Percentiles rank a stretch among this genome's conserved stretches.
These are phyloP conservation scores for Latrodectus geometricus DNA, from an alignment of 1,140 invertebrate species.

Conservation along the genomic window DNA sequence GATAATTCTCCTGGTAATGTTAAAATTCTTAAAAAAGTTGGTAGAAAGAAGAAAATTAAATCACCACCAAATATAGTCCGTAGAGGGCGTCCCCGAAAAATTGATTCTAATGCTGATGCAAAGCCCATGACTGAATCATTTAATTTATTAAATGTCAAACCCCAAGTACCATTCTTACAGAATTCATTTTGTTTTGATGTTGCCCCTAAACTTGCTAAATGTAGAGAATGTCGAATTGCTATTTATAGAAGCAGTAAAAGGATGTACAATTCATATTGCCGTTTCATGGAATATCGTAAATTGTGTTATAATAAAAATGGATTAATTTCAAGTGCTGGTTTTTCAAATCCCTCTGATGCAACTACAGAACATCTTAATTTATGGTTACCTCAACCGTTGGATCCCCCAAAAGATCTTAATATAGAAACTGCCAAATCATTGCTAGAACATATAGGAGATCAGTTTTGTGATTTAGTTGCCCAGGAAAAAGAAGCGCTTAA, in stretches of 20 bases:
- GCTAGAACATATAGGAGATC: constrained; percentile 90
- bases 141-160: constrained; percentile 71
- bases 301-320: constrained; percentile 90
- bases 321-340: constrained; percentile 88
- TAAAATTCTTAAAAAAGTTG: not conserved
- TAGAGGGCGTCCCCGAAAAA: constrained; percentile 23
- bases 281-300: constrained; percentile 95
- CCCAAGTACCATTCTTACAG: constrained; percentile 77
- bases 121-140: not conserved
- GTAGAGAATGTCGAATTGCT: constrained; percentile 89
- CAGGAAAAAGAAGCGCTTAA: constrained; percentile 88
- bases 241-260: constrained; percentile 85
- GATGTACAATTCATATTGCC: constrained; percentile 91
- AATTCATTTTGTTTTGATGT: constrained; percentile 88
- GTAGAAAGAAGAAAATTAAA: constrained; percentile 39
- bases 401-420: constrained; percentile 80
- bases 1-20: not conserved
- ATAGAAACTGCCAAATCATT: constrained; percentile 90
- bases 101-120: constrained; percentile 14
- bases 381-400: constrained; percentile 76
- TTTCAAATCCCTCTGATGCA: constrained; percentile 90
- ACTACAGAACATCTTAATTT: constrained; percentile 88
- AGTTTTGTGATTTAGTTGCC: constrained; percentile 93
- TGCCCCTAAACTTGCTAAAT: constrained; percentile 87
- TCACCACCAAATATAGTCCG: not conserved